Evolutionary conservation across 2,797 vertebrate genomes (phyloP).

Genomic region (Phylloscopus collybita): DNA sequence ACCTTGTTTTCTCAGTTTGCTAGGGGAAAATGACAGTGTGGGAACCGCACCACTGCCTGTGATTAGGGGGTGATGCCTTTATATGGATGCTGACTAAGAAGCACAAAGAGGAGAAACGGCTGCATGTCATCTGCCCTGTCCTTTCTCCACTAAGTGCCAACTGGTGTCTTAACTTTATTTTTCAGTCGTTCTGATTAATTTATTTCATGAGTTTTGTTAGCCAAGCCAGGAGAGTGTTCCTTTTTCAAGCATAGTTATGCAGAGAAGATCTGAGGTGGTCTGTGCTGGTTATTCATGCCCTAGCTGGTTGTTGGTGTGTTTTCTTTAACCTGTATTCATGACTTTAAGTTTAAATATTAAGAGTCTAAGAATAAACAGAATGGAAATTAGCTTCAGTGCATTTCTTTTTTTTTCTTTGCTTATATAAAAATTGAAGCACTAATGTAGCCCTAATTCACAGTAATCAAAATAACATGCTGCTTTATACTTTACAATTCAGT

Average conservation of each 20-base stretch:
- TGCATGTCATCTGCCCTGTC: not conserved
- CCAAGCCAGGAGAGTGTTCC: not conserved
- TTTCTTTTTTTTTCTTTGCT: constrained; percentile 11
- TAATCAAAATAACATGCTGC: not conserved
- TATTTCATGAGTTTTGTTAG: not conserved
- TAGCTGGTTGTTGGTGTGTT: not conserved
- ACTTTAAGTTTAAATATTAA: not conserved
- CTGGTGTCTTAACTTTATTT: not conserved
- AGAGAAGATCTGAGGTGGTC: not conserved
- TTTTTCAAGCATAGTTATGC: not conserved
- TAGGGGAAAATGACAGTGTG: not conserved
- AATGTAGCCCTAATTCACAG: not conserved
- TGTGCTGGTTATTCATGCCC: not conserved
- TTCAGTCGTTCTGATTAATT: not conserved
- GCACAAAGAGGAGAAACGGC: rapidly evolving
- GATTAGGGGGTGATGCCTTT: not conserved
- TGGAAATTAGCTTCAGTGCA: not conserved
- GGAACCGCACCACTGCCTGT: not conserved
- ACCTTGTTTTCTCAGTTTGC: not conserved
- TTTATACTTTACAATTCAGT: not conserved
- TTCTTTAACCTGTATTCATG: not conserved
- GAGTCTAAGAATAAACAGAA: not conserved
- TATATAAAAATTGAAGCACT: not conserved
- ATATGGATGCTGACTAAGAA: not conserved
- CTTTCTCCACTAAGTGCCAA: not conserved